Percentiles rank a stretch among this genome's conserved stretches.
These are phyloP conservation scores for Xenopus borealis DNA, from an alignment of 2,113 vertebrate genomes.

Conservation along the genomic window DNA sequence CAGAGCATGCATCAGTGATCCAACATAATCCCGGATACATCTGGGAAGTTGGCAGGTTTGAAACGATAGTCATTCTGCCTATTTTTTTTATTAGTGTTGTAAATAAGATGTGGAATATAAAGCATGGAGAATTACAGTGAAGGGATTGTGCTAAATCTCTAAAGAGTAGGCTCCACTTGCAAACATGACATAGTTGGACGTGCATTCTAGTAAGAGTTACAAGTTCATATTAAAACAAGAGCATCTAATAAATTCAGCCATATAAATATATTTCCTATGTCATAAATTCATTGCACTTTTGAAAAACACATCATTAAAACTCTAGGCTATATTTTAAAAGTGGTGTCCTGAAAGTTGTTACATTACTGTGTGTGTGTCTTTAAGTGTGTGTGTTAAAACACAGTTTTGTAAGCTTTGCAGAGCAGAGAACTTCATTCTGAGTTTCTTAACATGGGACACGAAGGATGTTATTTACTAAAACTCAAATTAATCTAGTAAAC, in stretches of 20 bases:
- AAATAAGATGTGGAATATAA: conserved; percentile 44
- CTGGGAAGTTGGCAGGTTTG: conserved; percentile 45
- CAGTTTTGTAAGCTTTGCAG: too few species aligned
- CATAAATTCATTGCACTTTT: conserved; percentile 39
- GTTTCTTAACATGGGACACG: too few species aligned
- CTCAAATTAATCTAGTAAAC: too few species aligned
- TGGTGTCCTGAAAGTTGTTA: conserved; percentile 5
- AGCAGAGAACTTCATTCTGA: too few species aligned
- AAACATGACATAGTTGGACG: conserved; percentile 43
- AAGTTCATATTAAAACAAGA: conserved; percentile 41
- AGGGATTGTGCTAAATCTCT: conserved; percentile 41
- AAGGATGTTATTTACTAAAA: too few species aligned
- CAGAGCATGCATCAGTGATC: conserved; percentile 35
- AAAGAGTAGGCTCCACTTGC: conserved; percentile 35
- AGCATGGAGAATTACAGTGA: conserved; percentile 37
- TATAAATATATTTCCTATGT: conserved; percentile 40
- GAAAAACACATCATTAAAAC: conserved; percentile 41
- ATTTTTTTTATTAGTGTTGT: conserved; percentile 44
- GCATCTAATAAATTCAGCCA: conserved; percentile 30
- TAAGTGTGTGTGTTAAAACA: not conserved
- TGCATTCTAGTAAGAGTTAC: conserved; percentile 43
- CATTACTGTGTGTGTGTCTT: not conserved
- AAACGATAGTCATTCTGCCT: conserved; percentile 42
- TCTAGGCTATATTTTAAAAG: conserved; percentile 5
- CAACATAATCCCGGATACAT: conserved; percentile 43